A percentile compares a stretch with the other conserved stretches of the same genome.
phyloP scores from a whole-genome alignment of 1,140 invertebrate genomes.

The Drosophila punjabiensis region DNA sequence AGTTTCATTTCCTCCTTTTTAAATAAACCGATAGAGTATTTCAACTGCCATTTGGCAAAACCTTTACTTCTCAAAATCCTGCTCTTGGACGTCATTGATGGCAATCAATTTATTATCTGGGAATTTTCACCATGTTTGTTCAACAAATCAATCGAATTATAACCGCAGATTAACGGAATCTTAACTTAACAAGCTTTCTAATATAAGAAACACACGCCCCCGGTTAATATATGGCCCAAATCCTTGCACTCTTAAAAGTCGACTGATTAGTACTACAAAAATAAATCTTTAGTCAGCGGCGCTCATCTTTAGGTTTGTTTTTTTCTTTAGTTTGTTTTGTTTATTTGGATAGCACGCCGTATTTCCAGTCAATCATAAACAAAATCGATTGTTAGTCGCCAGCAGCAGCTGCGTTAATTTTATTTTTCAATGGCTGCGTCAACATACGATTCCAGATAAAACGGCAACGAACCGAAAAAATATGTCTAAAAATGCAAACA shows the following conservation, averaged over 20 bases:
- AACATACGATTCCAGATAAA: constrained; percentile 45
- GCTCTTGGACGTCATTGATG: constrained; percentile 26
- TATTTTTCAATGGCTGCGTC: constrained; percentile 50
- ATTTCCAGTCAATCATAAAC: constrained; percentile 44
- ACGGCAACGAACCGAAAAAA: constrained; percentile 29
- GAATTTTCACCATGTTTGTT: constrained; percentile 25
- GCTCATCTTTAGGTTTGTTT: neutral
- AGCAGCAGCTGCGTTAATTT: constrained; percentile 43
- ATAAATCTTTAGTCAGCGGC: constrained; percentile 20
- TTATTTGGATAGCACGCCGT: constrained; percentile 16
- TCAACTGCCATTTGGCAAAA: neutral
- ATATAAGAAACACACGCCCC: neutral
- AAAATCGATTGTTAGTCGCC: constrained; percentile 29
- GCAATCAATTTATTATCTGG: constrained; percentile 21
- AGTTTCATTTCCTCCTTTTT: too few species aligned
- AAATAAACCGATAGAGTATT: neutral
- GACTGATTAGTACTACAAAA: neutral
- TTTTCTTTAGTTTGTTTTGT: neutral
- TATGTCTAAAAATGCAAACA: constrained; percentile 25
- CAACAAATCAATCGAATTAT: constrained; percentile 30
- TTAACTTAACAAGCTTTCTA: neutral
- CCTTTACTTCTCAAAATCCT: neutral
- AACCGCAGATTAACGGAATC: constrained; percentile 17
- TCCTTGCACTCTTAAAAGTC: constrained; percentile 14
- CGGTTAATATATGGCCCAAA: constrained; percentile 13